phyloP scores from a whole-genome alignment of 1,140 invertebrate genomes.

The Colletes latitarsis region DNA sequence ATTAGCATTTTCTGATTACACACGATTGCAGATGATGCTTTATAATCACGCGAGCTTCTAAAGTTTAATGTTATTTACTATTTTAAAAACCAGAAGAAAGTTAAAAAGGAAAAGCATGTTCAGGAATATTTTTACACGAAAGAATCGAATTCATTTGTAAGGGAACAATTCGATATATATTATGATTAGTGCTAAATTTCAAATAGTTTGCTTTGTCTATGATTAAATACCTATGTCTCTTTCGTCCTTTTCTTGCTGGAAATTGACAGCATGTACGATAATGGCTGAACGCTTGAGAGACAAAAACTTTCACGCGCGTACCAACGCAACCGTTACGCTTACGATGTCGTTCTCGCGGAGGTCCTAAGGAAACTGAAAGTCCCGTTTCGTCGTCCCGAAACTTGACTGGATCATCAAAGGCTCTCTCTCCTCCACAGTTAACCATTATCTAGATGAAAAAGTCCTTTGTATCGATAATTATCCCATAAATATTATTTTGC shows the following conservation, averaged over 20 bases:
- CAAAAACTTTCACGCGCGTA: slow-evolving; percentile 66
- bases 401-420: not conserved
- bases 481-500: no score
- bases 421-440: not conserved
- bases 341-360: slow-evolving; percentile 65
- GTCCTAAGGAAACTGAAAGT: slow-evolving; percentile 76
- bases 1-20: no score
- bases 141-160: not conserved
- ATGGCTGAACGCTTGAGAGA: slow-evolving; percentile 32
- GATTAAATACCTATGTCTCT: slow-evolving; percentile 9
- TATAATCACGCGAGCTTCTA: no score
- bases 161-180: not conserved
- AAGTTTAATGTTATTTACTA: not conserved
- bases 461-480: no score
- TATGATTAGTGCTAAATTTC: not conserved
- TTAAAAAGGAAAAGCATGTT: not conserved
- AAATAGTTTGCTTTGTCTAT: not conserved
- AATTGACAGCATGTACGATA: slow-evolving; percentile 35
- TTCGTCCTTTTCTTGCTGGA: not conserved
- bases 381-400: slow-evolving; percentile 58
- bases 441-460: not conserved
- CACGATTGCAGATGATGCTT: no score
- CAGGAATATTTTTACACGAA: not conserved
- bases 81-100: not conserved
- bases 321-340: slow-evolving; percentile 34